phyloP scores from a whole-genome alignment of 2,113 vertebrate genomes.

The Megaceryle maxima region DNA sequence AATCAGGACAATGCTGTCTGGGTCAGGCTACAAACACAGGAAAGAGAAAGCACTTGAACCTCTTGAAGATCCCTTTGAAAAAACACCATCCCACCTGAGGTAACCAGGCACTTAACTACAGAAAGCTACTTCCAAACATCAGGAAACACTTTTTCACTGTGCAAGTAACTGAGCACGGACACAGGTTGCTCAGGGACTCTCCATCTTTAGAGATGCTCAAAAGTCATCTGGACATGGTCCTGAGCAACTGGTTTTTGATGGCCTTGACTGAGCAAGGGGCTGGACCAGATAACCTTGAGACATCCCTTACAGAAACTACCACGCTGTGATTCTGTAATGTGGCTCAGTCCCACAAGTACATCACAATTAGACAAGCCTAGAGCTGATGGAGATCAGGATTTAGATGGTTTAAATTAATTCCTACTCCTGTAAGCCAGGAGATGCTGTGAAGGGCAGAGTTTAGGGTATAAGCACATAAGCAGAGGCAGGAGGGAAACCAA shows the following conservation, averaged over 20 bases:
- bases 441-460: neutral
- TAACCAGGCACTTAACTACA: no score
- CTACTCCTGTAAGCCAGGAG: fast-evolving
- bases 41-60: no score
- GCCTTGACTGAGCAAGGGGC: no score
- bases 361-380: fast-evolving
- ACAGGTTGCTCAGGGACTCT: neutral
- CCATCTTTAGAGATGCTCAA: neutral
- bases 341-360: fast-evolving
- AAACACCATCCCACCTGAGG: neutral
- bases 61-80: neutral
- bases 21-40: neutral
- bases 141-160: no score
- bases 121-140: neutral
- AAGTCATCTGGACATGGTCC: fast-evolving
- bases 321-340: fast-evolving
- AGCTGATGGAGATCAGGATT: fast-evolving
- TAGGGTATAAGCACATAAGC: fast-evolving
- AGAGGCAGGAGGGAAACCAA: neutral
- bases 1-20: fast-evolving
- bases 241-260: neutral
- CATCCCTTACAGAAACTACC: neutral
- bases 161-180: neutral
- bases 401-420: fast-evolving
- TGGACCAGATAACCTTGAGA: fast-evolving